Conservation (phyloP, 2,888 invertebrate genomes). For the Antheraea yamamai region DNA sequence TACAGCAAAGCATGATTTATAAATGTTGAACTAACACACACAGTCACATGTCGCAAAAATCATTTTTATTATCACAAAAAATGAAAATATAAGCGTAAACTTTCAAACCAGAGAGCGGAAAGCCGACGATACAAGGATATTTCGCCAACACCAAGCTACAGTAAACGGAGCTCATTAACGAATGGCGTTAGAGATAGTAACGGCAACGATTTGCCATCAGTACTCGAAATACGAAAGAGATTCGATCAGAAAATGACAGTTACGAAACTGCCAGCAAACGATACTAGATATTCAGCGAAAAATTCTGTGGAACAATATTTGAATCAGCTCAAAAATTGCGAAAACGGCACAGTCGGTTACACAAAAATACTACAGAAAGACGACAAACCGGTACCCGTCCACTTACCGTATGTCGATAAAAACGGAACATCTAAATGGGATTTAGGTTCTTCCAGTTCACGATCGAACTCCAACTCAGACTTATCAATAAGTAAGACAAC, state of each 20-base stretch:
- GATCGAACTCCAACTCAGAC: constrained; percentile 71
- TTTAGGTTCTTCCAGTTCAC: constrained; percentile 56
- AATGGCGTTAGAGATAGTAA: constrained; percentile 81
- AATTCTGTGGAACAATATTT: constrained; percentile 66
- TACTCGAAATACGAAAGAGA: constrained; percentile 82
- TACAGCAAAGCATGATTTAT: constrained; percentile 53
- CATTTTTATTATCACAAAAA: constrained; percentile 39
- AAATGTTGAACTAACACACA: constrained; percentile 76
- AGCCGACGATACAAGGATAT: constrained; percentile 71
- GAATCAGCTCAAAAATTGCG: constrained; percentile 70
- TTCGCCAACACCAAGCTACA: constrained; percentile 63
- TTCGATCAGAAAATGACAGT: constrained; percentile 80
- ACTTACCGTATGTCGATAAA: constrained; percentile 69
- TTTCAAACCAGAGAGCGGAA: constrained; percentile 74
- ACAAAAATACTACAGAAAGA: constrained; percentile 64
- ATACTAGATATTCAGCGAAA: constrained; percentile 58
- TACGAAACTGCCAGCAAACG: constrained; percentile 73
- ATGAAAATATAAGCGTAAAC: constrained; percentile 58
- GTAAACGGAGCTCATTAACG: constrained; percentile 63
- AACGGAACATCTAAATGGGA: constrained; percentile 68
- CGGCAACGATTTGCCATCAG: constrained; percentile 82
- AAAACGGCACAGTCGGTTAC: constrained; percentile 67
- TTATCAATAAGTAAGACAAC: constrained; percentile 73
- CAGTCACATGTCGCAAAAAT: constrained; percentile 62
- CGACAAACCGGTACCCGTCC: constrained; percentile 74